phyloP scores from a whole-genome alignment of 2,888 invertebrate species.

The Phalera bucephala region DNA sequence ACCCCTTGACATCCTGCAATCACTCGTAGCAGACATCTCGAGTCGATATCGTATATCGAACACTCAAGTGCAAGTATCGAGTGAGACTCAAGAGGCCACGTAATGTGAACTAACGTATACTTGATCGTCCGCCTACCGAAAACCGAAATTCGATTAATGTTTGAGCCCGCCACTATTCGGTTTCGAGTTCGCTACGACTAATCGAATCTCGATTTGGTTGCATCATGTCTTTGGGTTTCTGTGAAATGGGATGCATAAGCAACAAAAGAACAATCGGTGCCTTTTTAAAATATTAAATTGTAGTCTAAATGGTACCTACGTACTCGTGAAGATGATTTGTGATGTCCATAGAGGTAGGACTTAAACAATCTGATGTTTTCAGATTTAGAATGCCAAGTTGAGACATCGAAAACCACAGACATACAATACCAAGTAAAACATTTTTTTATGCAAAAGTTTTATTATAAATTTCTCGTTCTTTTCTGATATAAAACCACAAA shows the following conservation, averaged over 20 bases:
- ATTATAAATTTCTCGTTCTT: too few species aligned
- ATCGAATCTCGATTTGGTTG: constrained; percentile 57
- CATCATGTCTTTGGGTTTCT: constrained; percentile 4
- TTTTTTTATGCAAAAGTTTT: too few species aligned
- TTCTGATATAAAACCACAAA: too few species aligned
- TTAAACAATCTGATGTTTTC: too few species aligned
- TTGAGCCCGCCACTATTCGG: constrained; percentile 57
- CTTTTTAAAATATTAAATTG: too few species aligned
- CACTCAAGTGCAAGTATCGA: constrained; percentile 63
- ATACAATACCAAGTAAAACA: too few species aligned
- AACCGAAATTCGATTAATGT: constrained; percentile 77
- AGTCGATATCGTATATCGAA: constrained; percentile 66
- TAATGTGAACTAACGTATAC: constrained; percentile 72
- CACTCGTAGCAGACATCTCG: constrained; percentile 65
- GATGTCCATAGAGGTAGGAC: too few species aligned
- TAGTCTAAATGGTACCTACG: too few species aligned
- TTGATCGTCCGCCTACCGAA: constrained; percentile 62
- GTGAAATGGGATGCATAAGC: not conserved
- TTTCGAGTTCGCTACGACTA: constrained; percentile 60
- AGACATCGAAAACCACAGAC: too few species aligned
- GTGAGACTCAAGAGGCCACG: constrained; percentile 60
- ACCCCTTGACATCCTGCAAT: constrained; percentile 63
- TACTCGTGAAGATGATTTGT: too few species aligned
- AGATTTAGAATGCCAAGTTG: too few species aligned
- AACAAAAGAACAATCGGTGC: constrained; percentile 9